Percentiles rank a stretch among this genome's conserved stretches.
These are phyloP conservation scores for Pantelozetes paolii DNA, from an alignment of 2,888 invertebrate genomes.

Conservation along the genomic window DNA sequence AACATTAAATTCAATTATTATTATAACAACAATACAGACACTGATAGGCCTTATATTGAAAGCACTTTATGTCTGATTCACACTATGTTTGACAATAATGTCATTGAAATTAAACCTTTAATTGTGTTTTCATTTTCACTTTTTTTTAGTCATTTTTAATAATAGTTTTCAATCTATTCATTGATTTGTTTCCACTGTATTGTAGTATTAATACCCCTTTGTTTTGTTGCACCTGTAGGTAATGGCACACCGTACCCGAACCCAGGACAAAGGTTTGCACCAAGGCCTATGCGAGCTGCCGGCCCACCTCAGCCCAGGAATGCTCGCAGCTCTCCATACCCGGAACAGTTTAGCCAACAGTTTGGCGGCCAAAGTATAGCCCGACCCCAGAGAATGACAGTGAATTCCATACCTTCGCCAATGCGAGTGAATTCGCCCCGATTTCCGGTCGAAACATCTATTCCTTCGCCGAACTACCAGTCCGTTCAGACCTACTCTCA, in stretches of 20 bases:
- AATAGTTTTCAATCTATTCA: neutral
- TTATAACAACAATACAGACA: neutral
- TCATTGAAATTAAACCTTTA: neutral
- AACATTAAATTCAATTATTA: neutral
- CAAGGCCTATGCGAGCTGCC: constrained; percentile 5
- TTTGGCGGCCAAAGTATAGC: neutral
- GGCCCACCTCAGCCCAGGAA: constrained; percentile 1
- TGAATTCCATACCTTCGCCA: constrained; percentile 2
- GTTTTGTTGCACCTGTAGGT: too few species aligned
- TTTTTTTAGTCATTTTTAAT: too few species aligned
- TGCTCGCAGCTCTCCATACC: constrained; percentile 8
- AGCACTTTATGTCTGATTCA: too few species aligned
- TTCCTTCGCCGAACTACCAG: constrained; percentile 12
- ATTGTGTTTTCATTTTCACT: neutral
- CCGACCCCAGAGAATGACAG: constrained; percentile 32
- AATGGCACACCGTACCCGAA: neutral
- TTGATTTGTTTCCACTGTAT: neutral
- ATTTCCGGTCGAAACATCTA: constrained; percentile 7
- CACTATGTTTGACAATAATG: too few species aligned
- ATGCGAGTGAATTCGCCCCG: constrained; percentile 41
- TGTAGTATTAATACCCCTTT: too few species aligned
- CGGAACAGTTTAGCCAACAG: constrained; percentile 26
- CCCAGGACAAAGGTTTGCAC: neutral
- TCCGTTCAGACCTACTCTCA: constrained; percentile 30
- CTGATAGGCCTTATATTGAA: neutral